phyloP scores from a whole-genome alignment of 2,797 vertebrate species.

The Pagetopsis macropterus region DNA sequence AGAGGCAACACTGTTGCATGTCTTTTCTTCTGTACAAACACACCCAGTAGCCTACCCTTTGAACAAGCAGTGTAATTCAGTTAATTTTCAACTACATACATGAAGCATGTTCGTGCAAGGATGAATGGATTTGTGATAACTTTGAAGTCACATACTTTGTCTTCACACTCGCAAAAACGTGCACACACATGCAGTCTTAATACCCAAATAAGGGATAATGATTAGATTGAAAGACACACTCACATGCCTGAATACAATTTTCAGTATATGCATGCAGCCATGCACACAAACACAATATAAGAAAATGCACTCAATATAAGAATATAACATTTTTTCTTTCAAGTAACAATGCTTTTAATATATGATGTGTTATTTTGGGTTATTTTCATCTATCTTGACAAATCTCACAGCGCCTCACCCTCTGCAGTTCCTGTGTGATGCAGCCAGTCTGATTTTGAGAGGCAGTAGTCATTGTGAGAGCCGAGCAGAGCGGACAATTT shows the following conservation, averaged over 20 bases:
- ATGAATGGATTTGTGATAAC: constrained; percentile 32
- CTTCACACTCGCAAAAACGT: not conserved
- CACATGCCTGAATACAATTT: not conserved
- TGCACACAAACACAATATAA: not conserved
- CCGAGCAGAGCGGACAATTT: not conserved
- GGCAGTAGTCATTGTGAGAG: constrained; percentile 24
- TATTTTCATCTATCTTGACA: not conserved
- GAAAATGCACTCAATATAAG: no score
- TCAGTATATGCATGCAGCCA: not conserved
- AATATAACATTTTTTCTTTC: no score
- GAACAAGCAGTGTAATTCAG: constrained; percentile 36
- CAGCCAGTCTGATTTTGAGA: constrained; percentile 26
- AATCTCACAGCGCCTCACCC: not conserved
- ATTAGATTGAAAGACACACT: not conserved
- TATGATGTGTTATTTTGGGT: not conserved
- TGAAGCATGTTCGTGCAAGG: constrained; percentile 18
- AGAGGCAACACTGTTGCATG: constrained; percentile 16
- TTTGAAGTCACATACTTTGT: constrained; percentile 2
- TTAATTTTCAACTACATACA: constrained; percentile 65
- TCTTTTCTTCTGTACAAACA: constrained; percentile 31
- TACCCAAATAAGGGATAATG: not conserved
- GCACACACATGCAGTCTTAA: not conserved
- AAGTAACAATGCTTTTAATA: no score
- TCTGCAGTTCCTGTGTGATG: constrained; percentile 8
- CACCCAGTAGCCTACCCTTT: constrained; percentile 60